Conservation (phyloP, 2,797 vertebrate genomes). For the Xenopus petersii region DNA sequence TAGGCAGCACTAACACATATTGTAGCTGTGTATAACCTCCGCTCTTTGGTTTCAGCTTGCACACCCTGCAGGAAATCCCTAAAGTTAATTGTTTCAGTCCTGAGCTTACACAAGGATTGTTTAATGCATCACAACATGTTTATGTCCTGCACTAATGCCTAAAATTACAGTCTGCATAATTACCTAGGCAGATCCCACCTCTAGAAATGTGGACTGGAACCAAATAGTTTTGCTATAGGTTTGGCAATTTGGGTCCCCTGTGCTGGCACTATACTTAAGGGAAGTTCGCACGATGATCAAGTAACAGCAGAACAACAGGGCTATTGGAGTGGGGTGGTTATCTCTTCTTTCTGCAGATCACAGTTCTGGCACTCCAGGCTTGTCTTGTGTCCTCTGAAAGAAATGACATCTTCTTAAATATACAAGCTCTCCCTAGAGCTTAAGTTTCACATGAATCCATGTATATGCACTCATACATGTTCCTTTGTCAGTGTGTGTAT, state of each 20-base stretch:
- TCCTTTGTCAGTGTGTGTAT: neutral
- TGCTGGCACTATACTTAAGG: constrained; percentile 81
- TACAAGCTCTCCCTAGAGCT: constrained; percentile 70
- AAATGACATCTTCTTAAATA: constrained; percentile 80
- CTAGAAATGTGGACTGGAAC: constrained; percentile 4
- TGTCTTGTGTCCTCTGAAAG: constrained; percentile 69
- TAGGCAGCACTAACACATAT: too few species aligned
- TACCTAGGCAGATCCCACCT: constrained; percentile 22
- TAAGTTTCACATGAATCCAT: constrained; percentile 72
- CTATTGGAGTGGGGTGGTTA: constrained; percentile 87
- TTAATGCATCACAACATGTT: constrained; percentile 14
- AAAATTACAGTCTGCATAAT: constrained; percentile 32
- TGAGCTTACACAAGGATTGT: neutral
- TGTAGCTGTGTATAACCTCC: too few species aligned
- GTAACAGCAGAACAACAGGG: constrained; percentile 85
- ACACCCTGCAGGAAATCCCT: too few species aligned
- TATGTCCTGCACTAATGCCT: neutral
- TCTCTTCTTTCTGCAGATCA: constrained; percentile 85
- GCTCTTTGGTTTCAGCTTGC: too few species aligned
- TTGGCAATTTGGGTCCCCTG: constrained; percentile 58
- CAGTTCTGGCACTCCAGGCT: constrained; percentile 73
- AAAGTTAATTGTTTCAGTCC: neutral
- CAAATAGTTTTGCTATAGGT: constrained; percentile 45
- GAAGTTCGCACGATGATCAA: constrained; percentile 88
- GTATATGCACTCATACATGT: neutral